Percentiles rank a stretch among this genome's conserved stretches.
phyloP scores from a whole-genome alignment of 2,797 vertebrate genomes.

The Cottoperca gobio region DNA sequence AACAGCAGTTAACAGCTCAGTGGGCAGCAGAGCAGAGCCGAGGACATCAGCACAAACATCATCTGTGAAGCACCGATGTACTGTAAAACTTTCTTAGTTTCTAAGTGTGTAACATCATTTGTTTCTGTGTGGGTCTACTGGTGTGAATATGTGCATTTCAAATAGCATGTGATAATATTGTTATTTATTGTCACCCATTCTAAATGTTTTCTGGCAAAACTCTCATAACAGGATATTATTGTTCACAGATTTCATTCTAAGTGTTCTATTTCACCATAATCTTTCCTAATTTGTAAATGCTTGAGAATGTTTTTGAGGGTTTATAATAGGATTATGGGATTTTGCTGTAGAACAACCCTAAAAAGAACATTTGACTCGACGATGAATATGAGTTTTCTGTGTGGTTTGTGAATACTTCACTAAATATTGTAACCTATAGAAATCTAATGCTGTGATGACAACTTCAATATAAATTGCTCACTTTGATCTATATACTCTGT shows the following conservation, averaged over 20 bases:
- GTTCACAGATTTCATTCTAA: neutral
- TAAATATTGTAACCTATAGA: neutral
- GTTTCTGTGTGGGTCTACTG: neutral
- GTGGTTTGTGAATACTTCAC: neutral
- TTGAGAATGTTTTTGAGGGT: constrained; percentile 20
- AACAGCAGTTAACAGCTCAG: constrained; percentile 37
- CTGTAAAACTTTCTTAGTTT: constrained; percentile 22
- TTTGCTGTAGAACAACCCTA: constrained; percentile 13
- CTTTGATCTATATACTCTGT: constrained; percentile 23
- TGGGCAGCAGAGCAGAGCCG: constrained; percentile 42
- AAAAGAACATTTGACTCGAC: neutral
- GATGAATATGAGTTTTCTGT: neutral
- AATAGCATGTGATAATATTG: constrained; percentile 4
- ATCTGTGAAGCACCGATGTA: constrained; percentile 24
- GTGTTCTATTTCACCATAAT: constrained; percentile 27
- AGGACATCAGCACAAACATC: constrained; percentile 38
- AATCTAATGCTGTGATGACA: neutral
- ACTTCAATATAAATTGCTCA: neutral
- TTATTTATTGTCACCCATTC: neutral
- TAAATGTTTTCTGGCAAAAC: neutral
- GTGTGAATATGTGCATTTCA: neutral
- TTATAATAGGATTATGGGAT: constrained; percentile 49
- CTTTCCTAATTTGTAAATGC: constrained; percentile 9
- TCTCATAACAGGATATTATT: neutral
- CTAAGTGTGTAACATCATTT: constrained; percentile 1